Conservation (phyloP, 35 echinoderm and acorn worm species). For the Ophiothrix spiculata region DNA sequence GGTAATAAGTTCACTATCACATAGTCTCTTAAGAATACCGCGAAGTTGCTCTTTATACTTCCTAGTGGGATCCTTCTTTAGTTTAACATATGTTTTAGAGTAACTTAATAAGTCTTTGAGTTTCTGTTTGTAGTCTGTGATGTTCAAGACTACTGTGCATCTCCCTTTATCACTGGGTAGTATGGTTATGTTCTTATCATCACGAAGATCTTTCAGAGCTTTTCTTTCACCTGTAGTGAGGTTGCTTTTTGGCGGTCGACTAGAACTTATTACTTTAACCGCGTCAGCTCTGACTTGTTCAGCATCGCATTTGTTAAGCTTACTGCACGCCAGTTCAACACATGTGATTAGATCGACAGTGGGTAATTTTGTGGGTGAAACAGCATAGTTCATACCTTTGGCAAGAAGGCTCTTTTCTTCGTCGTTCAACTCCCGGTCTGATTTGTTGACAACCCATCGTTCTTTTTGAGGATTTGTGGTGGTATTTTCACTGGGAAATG, state of each 20-base stretch:
- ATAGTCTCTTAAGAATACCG: background rate
- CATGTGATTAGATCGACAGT: background rate
- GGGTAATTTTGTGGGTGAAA: background rate
- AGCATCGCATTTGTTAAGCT: background rate
- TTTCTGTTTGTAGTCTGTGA: background rate
- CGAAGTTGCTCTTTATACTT: background rate
- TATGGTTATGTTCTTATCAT: background rate
- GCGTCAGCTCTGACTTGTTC: constrained; percentile 12
- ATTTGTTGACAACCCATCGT: background rate
- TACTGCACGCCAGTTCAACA: background rate
- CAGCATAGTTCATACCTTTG: constrained; percentile 20
- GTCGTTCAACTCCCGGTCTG: background rate
- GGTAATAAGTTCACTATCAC: background rate
- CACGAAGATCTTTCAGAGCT: background rate
- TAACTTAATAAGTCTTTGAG: background rate
- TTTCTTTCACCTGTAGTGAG: background rate
- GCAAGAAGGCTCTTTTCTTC: background rate
- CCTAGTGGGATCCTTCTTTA: background rate
- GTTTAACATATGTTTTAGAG: background rate
- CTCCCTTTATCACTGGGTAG: no score
- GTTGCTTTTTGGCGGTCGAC: constrained; percentile 1
- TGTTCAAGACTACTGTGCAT: background rate
- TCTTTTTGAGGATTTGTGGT: background rate
- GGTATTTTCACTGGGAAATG: background rate
- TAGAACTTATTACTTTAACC: background rate